A percentile compares a stretch with the other conserved stretches of the same genome.
Conservation (phyloP, 2,888 invertebrate species). For the Allygus modestus region DNA sequence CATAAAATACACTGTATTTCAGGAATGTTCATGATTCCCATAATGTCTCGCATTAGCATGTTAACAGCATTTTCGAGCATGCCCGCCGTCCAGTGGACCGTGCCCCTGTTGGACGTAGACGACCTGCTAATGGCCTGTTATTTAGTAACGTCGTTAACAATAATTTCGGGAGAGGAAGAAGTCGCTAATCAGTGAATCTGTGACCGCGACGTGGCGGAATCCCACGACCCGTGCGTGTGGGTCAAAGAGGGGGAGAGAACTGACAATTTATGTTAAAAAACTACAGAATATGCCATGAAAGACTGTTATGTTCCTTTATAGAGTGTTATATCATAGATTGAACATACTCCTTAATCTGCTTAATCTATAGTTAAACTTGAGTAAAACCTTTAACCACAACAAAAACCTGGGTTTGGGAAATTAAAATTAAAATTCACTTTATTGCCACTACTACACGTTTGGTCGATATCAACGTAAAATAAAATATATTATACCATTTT, state of each 20-base stretch:
- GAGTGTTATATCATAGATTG: too few relatives aligned
- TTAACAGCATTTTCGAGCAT: neutral
- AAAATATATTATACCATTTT: too few relatives aligned
- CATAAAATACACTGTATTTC: neutral
- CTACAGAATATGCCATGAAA: too few relatives aligned
- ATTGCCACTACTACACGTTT: too few relatives aligned
- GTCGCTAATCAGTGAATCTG: constrained; percentile 26
- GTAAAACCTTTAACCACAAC: too few relatives aligned
- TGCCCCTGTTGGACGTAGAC: neutral
- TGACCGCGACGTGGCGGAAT: constrained; percentile 3
- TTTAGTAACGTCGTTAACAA: neutral
- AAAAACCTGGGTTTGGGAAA: too few relatives aligned
- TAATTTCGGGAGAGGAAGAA: neutral
- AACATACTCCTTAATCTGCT: too few relatives aligned
- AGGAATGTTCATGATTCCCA: neutral
- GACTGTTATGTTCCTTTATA: too few relatives aligned
- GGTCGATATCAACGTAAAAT: too few relatives aligned
- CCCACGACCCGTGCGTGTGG: neutral
- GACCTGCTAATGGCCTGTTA: constrained; percentile 13
- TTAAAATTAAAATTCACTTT: too few relatives aligned
- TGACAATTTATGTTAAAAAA: too few relatives aligned
- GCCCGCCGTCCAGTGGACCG: neutral
- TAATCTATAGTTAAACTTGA: too few relatives aligned
- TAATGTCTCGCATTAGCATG: neutral
- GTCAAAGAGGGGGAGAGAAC: neutral